phyloP scores from a whole-genome alignment of 1,140 invertebrate genomes.

The Leguminivora glycinivorella region DNA sequence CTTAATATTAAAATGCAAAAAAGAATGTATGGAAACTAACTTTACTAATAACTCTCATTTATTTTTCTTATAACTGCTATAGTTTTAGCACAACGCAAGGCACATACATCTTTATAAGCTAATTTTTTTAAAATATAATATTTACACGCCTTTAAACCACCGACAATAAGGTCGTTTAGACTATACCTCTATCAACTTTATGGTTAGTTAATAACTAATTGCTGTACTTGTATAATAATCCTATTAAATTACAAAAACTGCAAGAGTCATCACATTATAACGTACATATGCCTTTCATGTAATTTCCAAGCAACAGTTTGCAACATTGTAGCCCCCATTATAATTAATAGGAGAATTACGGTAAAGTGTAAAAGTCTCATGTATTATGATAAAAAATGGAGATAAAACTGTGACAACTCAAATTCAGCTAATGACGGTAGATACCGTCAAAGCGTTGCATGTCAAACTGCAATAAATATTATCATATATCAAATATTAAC shows the following conservation, averaged over 20 bases:
- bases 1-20: not conserved
- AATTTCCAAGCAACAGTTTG: not conserved
- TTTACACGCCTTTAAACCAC: too few relatives aligned
- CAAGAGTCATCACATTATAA: not conserved
- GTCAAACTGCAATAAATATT: conserved; percentile 46
- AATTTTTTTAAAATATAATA: too few relatives aligned
- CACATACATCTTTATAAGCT: too few relatives aligned
- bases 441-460: conserved; percentile 47
- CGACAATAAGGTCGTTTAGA: too few relatives aligned
- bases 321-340: conserved; percentile 15
- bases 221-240: not conserved
- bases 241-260: not conserved
- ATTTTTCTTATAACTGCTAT: too few relatives aligned
- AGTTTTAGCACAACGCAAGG: too few relatives aligned
- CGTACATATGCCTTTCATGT: not conserved
- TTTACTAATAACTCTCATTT: too few relatives aligned
- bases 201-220: not conserved
- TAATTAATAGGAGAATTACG: conserved; percentile 10
- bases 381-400: not conserved
- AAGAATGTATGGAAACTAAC: too few relatives aligned
- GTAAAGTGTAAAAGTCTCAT: not conserved
- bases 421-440: conserved; percentile 42
- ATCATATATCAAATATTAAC: not conserved
- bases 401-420: conserved; percentile 38
- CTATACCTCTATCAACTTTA: not conserved